Evolutionary conservation across 92 coral and sea anemone genomes (phyloP).

Genomic region (Epizoanthus stellaris): DNA sequence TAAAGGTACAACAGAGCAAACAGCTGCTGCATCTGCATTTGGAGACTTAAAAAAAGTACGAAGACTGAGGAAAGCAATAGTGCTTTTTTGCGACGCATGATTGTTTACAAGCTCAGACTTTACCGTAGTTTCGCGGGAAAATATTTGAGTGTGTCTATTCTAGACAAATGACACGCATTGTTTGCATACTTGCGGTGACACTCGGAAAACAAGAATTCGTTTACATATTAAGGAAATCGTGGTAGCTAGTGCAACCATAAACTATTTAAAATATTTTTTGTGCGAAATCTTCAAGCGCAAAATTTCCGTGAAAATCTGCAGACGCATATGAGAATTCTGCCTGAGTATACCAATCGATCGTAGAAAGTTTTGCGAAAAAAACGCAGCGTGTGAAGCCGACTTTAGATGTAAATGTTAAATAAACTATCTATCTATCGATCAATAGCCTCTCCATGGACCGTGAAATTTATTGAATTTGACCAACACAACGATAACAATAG

Average conservation of each 20-base stretch:
- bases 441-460: too few relatives aligned
- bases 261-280: neutral
- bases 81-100: conserved; percentile 22
- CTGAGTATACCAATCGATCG: neutral
- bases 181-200: conserved; percentile 15
- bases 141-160: neutral
- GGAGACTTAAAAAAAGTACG: neutral
- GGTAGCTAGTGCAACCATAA: neutral
- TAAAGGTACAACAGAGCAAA: conserved; percentile 3
- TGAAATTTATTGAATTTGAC: too few relatives aligned
- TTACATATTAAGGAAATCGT: conserved; percentile 1
- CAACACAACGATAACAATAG: too few relatives aligned
- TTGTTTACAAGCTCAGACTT: conserved; percentile 3
- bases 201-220: too few relatives aligned
- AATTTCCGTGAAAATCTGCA: neutral
- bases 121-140: neutral
- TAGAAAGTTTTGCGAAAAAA: too few relatives aligned
- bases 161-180: conserved; percentile 6
- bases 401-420: too few relatives aligned
- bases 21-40: neutral
- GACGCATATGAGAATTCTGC: neutral
- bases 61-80: conserved; percentile 3
- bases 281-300: neutral
- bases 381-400: too few relatives aligned
- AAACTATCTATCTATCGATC: too few relatives aligned